phyloP scores from a whole-genome alignment of 2,888 invertebrate genomes.

The Latrodectus hesperus region DNA sequence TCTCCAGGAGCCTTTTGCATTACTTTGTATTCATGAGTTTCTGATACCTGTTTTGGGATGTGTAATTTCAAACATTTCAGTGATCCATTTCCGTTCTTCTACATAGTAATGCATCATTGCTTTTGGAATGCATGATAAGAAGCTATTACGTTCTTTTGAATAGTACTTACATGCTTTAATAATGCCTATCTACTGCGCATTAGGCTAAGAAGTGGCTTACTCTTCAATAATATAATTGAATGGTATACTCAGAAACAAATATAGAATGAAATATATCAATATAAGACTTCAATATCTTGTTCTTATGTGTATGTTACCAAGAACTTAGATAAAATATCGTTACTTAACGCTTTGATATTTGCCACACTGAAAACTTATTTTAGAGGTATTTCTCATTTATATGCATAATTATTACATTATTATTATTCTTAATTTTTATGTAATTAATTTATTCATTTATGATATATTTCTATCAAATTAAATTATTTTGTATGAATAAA shows the following conservation, averaged over 20 bases:
- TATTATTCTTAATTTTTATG: too few species aligned
- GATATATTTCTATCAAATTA: too few species aligned
- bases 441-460: too few species aligned
- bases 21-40: slow-evolving; percentile 11
- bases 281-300: too few species aligned
- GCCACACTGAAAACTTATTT: too few species aligned
- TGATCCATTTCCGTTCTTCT: background rate
- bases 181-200: background rate
- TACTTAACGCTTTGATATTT: too few species aligned
- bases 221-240: background rate
- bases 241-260: background rate
- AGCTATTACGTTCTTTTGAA: background rate
- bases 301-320: too few species aligned
- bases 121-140: background rate
- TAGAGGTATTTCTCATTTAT: too few species aligned
- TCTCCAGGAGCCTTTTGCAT: background rate
- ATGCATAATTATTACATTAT: too few species aligned
- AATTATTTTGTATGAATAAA: too few species aligned
- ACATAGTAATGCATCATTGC: background rate
- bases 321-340: too few species aligned
- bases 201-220: background rate
- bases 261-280: too few species aligned
- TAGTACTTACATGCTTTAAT: background rate
- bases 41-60: slow-evolving; percentile 5
- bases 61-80: background rate